phyloP scores from a whole-genome alignment of 2,113 vertebrate species.

The Hemibagrus wyckioides region DNA sequence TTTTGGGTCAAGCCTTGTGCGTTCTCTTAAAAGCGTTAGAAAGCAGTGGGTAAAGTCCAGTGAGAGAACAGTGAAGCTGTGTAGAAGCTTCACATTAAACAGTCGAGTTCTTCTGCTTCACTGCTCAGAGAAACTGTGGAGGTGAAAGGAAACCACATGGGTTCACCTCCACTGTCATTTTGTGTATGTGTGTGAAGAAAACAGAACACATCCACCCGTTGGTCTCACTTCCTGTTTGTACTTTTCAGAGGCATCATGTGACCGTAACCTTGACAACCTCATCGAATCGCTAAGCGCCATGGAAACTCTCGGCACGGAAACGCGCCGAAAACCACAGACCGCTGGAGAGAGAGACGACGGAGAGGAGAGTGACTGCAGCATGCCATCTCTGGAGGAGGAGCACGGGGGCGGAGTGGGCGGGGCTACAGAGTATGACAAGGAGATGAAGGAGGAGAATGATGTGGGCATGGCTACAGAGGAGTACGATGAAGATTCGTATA shows the following conservation, averaged over 20 bases:
- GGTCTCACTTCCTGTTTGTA: conserved; percentile 14
- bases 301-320: conserved; percentile 40
- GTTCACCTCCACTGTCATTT: background rate
- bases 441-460: conserved; percentile 37
- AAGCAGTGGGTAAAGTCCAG: too few species aligned
- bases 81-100: too few species aligned
- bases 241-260: conserved; percentile 70
- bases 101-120: too few species aligned
- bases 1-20: too few species aligned
- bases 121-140: too few species aligned
- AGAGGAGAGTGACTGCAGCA: conserved; percentile 50
- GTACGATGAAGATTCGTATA: background rate
- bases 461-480: conserved; percentile 45
- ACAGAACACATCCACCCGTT: background rate
- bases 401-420: conserved; percentile 29
- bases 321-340: background rate
- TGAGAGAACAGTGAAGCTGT: too few species aligned
- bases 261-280: conserved; percentile 80
- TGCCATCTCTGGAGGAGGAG: conserved; percentile 57
- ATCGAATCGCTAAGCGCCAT: conserved; percentile 77
- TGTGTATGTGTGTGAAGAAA: background rate
- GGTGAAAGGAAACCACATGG: background rate
- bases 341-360: conserved; percentile 46
- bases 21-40: too few species aligned
- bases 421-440: background rate